phyloP scores from a whole-genome alignment of 2,797 vertebrate species.

The Enteromius paludinosus region DNA sequence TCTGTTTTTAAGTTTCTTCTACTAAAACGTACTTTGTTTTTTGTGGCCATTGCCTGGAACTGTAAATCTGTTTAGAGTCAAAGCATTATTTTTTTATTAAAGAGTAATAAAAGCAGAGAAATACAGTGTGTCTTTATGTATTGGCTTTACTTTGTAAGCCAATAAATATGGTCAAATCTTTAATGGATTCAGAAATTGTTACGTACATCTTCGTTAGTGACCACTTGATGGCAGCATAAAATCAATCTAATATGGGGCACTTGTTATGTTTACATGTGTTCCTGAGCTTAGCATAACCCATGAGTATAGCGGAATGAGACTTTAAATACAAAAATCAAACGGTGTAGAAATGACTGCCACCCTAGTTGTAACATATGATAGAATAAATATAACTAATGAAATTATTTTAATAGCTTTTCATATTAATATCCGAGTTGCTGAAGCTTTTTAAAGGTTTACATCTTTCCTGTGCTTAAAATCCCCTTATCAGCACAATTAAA shows the following conservation, averaged over 20 bases:
- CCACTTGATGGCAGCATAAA: conserved; percentile 34
- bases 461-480: not conserved
- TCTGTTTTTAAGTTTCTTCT: conserved; percentile 16
- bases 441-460: not conserved
- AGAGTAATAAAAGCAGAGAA: conserved; percentile 1
- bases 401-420: not conserved
- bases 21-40: not conserved
- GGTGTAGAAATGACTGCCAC: not conserved
- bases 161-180: not conserved
- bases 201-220: not conserved
- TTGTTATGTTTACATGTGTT: not conserved
- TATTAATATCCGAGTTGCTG: no score
- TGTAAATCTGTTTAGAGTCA: not conserved
- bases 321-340: not conserved
- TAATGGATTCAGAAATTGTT: not conserved
- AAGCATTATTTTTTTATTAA: conserved; percentile 23
- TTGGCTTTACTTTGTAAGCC: not conserved
- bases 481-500: not conserved
- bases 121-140: not conserved
- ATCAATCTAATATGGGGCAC: not conserved
- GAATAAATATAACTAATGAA: not conserved
- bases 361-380: not conserved
- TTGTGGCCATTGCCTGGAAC: not conserved
- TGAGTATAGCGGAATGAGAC: not conserved
- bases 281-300: not conserved